Conservation (phyloP, 2,888 invertebrate species). For the Drosophila diplacantha region DNA sequence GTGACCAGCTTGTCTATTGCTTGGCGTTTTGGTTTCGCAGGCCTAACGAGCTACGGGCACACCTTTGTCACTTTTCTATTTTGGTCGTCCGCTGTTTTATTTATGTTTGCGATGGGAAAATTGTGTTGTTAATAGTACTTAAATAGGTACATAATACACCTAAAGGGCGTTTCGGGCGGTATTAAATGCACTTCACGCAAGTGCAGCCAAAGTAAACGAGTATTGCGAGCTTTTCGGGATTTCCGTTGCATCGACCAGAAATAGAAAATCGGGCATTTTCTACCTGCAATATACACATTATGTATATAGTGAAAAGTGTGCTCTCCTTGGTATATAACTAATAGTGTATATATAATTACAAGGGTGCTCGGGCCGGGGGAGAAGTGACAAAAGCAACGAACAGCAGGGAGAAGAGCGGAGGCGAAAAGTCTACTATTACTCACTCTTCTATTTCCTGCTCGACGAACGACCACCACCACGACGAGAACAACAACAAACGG, state of each 20-base stretch:
- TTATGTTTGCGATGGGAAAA: slow-evolving; percentile 34
- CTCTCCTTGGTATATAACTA: neutral
- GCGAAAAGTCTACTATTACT: slow-evolving; percentile 48
- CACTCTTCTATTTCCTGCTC: slow-evolving; percentile 55
- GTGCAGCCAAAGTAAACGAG: slow-evolving; percentile 2
- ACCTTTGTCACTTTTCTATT: slow-evolving; percentile 16
- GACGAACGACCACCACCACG: slow-evolving; percentile 26
- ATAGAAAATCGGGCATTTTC: slow-evolving; percentile 16
- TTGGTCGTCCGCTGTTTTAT: slow-evolving; percentile 34
- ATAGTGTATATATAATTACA: slow-evolving; percentile 25
- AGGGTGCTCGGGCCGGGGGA: slow-evolving; percentile 1
- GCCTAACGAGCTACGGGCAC: neutral
- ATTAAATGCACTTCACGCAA: neutral
- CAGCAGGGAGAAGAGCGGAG: neutral
- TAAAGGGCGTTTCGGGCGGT: slow-evolving; percentile 8
- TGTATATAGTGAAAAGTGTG: slow-evolving; percentile 14
- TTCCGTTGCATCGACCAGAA: slow-evolving; percentile 9
- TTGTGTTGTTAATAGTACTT: slow-evolving; percentile 22
- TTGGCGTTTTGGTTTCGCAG: neutral
- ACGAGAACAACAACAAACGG: slow-evolving; percentile 31
- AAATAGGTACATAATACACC: slow-evolving; percentile 9
- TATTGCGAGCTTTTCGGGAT: neutral
- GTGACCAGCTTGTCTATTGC: too few relatives aligned
- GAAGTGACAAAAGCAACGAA: slow-evolving; percentile 7
- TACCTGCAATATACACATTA: slow-evolving; percentile 5